phyloP scores from a whole-genome alignment of 2,113 vertebrate species.

The Maccullochella peelii region DNA sequence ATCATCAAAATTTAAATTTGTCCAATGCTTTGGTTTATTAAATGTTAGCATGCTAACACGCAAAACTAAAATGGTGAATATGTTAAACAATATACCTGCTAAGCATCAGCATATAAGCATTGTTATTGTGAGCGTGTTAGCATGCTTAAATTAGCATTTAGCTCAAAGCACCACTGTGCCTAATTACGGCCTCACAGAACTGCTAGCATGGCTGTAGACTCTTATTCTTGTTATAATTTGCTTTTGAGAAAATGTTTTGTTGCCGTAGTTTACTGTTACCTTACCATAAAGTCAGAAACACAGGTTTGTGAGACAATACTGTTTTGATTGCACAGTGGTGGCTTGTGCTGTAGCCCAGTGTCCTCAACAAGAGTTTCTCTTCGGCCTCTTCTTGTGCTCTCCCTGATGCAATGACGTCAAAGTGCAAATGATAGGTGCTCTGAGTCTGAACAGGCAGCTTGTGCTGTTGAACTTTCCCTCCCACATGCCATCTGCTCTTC shows the following conservation, averaged over 20 bases:
- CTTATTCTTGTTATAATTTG: neutral
- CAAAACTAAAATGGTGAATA: neutral
- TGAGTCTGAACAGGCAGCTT: slow-evolving; percentile 59
- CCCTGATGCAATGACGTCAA: slow-evolving; percentile 53
- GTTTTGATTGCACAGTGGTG: neutral
- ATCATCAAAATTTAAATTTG: neutral
- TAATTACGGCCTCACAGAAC: neutral
- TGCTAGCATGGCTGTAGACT: neutral
- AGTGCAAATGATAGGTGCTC: slow-evolving; percentile 57
- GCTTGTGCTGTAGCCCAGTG: slow-evolving; percentile 16
- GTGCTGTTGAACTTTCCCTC: slow-evolving; percentile 60
- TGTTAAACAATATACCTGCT: neutral
- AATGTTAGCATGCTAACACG: neutral
- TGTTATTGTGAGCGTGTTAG: neutral
- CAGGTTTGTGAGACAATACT: slow-evolving; percentile 1
- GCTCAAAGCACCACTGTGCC: neutral
- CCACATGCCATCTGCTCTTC: slow-evolving; percentile 74
- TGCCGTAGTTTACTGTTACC: neutral
- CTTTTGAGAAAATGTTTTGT: neutral
- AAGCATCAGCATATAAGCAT: neutral
- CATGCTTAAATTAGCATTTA: neutral
- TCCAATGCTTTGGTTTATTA: neutral
- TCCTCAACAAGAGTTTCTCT: slow-evolving; percentile 28
- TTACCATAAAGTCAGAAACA: slow-evolving; percentile 7
- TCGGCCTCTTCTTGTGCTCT: slow-evolving; percentile 12